Conservation (phyloP, 2,113 vertebrate genomes). For the Antennarius striatus region DNA sequence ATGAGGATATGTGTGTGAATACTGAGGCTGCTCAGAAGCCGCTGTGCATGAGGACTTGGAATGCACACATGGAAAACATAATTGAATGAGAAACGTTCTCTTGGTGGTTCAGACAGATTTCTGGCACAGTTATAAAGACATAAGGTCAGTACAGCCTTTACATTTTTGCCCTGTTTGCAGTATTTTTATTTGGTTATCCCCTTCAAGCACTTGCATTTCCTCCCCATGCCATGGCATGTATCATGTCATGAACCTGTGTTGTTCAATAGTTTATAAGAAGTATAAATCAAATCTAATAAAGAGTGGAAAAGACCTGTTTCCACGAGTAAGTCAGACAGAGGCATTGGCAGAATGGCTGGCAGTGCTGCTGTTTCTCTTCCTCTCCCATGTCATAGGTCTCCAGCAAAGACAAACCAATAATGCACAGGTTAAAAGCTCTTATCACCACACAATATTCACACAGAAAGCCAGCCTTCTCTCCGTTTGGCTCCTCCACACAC, state of each 20-base stretch:
- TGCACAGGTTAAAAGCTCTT: constrained; percentile 53
- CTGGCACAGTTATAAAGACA: constrained; percentile 67
- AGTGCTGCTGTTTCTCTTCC: constrained; percentile 43
- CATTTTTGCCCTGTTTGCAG: constrained; percentile 57
- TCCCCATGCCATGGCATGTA: constrained; percentile 57
- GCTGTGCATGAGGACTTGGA: constrained; percentile 72
- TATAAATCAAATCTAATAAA: constrained; percentile 69
- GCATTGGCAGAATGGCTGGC: constrained; percentile 44
- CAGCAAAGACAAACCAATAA: constrained; percentile 65
- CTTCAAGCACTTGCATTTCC: constrained; percentile 42
- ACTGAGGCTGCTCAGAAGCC: constrained; percentile 55
- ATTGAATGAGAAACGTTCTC: constrained; percentile 78
- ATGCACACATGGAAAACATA: constrained; percentile 75
- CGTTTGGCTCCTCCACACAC: constrained; percentile 26
- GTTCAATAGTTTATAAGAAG: constrained; percentile 60
- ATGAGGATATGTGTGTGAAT: constrained; percentile 62
- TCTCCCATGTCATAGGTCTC: constrained; percentile 49
- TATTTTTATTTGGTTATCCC: constrained; percentile 63
- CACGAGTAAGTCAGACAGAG: constrained; percentile 38
- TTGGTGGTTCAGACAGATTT: constrained; percentile 67
- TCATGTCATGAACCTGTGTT: constrained; percentile 74
- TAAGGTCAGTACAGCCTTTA: constrained; percentile 50
- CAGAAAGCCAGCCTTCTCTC: constrained; percentile 31
- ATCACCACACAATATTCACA: constrained; percentile 36
- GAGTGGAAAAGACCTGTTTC: constrained; percentile 71